These are phyloP conservation scores for Brachirus orientalis DNA, from an alignment of 2,113 vertebrate species.

Conservation along the genomic window DNA sequence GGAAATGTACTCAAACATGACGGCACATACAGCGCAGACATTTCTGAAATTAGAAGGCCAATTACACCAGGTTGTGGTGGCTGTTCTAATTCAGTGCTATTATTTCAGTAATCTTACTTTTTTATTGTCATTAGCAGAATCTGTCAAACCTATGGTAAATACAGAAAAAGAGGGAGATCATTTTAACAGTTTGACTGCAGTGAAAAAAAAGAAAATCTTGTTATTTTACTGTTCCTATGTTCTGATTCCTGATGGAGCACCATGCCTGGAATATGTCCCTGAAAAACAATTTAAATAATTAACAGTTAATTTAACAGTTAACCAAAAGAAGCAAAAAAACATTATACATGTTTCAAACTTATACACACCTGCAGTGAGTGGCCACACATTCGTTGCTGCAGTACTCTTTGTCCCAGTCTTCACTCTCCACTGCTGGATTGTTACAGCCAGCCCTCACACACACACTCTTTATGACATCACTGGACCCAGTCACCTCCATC, in stretches of 20 bases:
- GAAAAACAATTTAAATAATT: constrained; percentile 14
- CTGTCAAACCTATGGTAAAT: constrained; percentile 14
- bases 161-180: background rate
- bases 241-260: constrained; percentile 77
- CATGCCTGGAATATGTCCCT: constrained; percentile 78
- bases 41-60: background rate
- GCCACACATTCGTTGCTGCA: constrained; percentile 95
- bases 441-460: constrained; percentile 89
- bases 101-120: background rate
- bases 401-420: constrained; percentile 94
- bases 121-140: constrained; percentile 5
- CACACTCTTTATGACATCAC: constrained; percentile 68
- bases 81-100: background rate
- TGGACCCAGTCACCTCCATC: constrained; percentile 84
- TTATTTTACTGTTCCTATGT: constrained; percentile 74
- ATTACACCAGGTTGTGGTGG: too few relatives aligned
- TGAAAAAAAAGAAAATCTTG: constrained; percentile 4
- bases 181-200: background rate
- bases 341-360: background rate
- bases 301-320: too few relatives aligned
- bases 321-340: background rate
- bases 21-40: background rate
- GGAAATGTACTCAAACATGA: constrained; percentile 3
- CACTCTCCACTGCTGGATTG: constrained; percentile 86
- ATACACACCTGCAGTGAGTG: constrained; percentile 88